These are phyloP conservation scores for Odontomyia ornata DNA, from an alignment of 2,888 invertebrate genomes.

Conservation along the genomic window DNA sequence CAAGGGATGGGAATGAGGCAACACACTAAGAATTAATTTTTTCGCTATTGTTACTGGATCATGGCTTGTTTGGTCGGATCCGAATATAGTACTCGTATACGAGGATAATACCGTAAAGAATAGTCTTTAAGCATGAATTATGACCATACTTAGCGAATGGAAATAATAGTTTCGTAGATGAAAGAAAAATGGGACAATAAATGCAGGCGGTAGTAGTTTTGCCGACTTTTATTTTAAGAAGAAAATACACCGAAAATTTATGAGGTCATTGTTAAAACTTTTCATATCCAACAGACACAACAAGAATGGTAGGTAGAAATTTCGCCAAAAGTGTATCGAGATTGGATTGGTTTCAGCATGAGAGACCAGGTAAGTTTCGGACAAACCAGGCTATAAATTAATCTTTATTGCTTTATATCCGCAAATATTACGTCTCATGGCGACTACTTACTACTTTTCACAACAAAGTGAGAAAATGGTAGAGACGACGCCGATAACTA, in stretches of 20 bases:
- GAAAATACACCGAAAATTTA: conserved; percentile 27
- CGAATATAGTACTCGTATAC: conserved; percentile 8
- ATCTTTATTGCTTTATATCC: conserved; percentile 38
- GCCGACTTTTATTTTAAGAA: conserved; percentile 22
- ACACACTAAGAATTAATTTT: conserved; percentile 2
- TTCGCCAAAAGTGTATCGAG: not conserved
- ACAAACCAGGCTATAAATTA: conserved; percentile 24
- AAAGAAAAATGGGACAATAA: not conserved
- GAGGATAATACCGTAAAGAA: not conserved
- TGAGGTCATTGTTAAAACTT: conserved; percentile 40
- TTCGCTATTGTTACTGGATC: conserved; percentile 1
- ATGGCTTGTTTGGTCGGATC: too few species aligned
- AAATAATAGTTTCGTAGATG: conserved; percentile 26
- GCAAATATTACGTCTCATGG: not conserved
- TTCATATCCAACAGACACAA: conserved; percentile 1
- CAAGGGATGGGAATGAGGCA: conserved; percentile 12
- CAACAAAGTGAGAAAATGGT: conserved; percentile 20
- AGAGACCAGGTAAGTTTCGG: conserved; percentile 19
- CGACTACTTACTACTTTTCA: conserved; percentile 33
- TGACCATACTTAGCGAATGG: conserved; percentile 18
- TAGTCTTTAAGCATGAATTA: conserved; percentile 30
- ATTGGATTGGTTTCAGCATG: not conserved
- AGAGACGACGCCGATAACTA: not conserved
- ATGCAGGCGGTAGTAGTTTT: conserved; percentile 6
- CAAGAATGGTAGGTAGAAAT: not conserved